These are phyloP conservation scores for Coecobrya sp. DNA, from an alignment of 2,888 invertebrate species.

Conservation along the genomic window DNA sequence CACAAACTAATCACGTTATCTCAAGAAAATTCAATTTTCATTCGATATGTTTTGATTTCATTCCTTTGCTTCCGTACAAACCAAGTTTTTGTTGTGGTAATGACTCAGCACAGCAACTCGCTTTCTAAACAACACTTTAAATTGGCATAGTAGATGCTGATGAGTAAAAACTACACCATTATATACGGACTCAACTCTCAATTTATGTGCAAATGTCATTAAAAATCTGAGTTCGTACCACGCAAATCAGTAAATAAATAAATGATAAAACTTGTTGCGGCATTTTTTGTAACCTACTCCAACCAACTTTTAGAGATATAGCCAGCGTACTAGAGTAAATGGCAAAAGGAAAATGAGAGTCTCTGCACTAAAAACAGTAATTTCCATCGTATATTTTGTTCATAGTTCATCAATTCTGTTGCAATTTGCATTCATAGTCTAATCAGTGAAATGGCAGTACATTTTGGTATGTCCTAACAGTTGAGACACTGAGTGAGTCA, in stretches of 20 bases:
- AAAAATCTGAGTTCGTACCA: background rate
- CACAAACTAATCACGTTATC: background rate
- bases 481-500: background rate
- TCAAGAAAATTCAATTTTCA: background rate
- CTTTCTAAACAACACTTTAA: background rate
- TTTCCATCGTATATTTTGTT: background rate
- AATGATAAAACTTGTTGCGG: slow-evolving; percentile 18
- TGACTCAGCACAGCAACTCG: background rate
- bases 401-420: slow-evolving; percentile 10
- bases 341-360: background rate
- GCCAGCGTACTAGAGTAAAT: background rate
- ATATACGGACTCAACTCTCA: background rate
- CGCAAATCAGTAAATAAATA: background rate
- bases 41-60: slow-evolving; percentile 10
- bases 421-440: background rate
- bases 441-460: background rate
- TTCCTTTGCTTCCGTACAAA: background rate
- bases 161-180: background rate
- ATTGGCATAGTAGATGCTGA: background rate
- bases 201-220: background rate
- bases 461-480: background rate
- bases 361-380: background rate
- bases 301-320: background rate
- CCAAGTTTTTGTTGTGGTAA: background rate
- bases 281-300: background rate